A percentile compares a stretch with the other conserved stretches of the same genome.
Conservation (phyloP, 2,797 vertebrate species). For the Argentina silus region DNA sequence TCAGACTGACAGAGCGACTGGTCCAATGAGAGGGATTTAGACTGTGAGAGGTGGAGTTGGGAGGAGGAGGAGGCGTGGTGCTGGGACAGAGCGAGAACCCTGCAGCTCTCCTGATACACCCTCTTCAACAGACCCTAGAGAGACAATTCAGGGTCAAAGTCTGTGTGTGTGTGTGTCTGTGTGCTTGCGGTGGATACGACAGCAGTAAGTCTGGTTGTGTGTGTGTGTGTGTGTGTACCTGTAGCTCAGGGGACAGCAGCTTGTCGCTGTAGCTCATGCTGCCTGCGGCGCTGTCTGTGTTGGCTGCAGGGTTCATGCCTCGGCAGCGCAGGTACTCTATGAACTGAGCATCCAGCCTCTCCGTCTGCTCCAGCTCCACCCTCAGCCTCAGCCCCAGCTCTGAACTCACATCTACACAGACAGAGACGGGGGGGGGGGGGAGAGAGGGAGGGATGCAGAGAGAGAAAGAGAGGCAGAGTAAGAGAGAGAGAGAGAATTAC, state of each 20-base stretch:
- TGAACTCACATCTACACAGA: conserved; percentile 78
- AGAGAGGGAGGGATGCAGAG: no score
- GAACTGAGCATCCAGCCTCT: conserved; percentile 76
- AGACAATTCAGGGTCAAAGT: not conserved
- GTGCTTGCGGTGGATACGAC: no score
- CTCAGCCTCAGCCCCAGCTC: conserved; percentile 77
- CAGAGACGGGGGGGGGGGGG: not conserved
- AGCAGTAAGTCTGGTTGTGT: not conserved
- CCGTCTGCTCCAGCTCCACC: conserved; percentile 71
- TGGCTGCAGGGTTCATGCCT: conserved; percentile 46
- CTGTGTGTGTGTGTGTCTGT: not conserved
- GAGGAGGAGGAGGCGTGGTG: conserved; percentile 44
- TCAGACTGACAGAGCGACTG: conserved; percentile 44
- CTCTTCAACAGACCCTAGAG: conserved; percentile 85
- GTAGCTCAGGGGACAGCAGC: conserved; percentile 83
- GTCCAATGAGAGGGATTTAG: conserved; percentile 50
- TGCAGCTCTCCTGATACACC: conserved; percentile 90
- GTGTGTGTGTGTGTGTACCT: conserved; percentile 71
- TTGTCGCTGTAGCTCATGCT: conserved; percentile 78
- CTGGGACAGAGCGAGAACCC: conserved; percentile 88
- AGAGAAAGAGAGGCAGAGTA: not conserved
- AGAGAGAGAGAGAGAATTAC: not conserved
- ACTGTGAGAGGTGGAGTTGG: conserved; percentile 37
- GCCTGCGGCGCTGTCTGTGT: conserved; percentile 74
- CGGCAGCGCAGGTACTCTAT: conserved; percentile 72